Base-by-base conservation (phyloP, 2,113 vertebrate species). In the Aptenodytes forsteri region DNA sequence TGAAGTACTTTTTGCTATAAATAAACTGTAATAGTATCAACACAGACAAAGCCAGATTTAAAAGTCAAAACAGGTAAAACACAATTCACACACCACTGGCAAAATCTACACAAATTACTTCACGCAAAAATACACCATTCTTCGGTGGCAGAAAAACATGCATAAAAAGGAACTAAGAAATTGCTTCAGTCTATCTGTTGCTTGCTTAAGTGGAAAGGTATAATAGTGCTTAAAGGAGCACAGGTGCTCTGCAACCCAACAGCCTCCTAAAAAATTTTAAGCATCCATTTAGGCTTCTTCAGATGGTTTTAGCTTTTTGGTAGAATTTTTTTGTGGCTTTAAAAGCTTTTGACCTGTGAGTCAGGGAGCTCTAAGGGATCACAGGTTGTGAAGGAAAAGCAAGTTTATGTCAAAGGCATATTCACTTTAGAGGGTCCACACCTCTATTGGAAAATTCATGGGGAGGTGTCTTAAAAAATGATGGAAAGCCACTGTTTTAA, bases 61-160 rank as follows among this genome's bases (percentile, higher is more conserved):
- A 70, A 90, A 86, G 72, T 89, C 83, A 92, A 16, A 93, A 40
- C 83, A 88, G 93, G 89, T 26, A 55, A 25, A 96, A 65, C 13
- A 52, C 40, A 54, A 69, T 40, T 90, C 83, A 40, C 71, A 64
- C 76, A 18, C 52, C 30, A 11, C 16, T 30, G 44, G n/a, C 25
- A 78, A 76, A 34, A 34, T 30, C 52, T 17, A 7, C 54, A 14
- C 42, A 36, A 34, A 64, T 54, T 6, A 9, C 66, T 30, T 62
- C 56, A 23, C 5, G 16, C 21, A 67, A 9, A 87, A 71, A 44
- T 7, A 32, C n/a, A 38, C 6, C 6, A 4, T 12, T 38, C 50
- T n/a, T 26, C 7, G 22, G 65, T 13, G 16, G 55, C 12, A 73
- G 46, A 16, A 76, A 75, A 88, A 13, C 3, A n/a, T 10, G 19